These are phyloP conservation scores for Balanococcus diminutus DNA, from an alignment of 2,888 invertebrate species.

Conservation along the genomic window DNA sequence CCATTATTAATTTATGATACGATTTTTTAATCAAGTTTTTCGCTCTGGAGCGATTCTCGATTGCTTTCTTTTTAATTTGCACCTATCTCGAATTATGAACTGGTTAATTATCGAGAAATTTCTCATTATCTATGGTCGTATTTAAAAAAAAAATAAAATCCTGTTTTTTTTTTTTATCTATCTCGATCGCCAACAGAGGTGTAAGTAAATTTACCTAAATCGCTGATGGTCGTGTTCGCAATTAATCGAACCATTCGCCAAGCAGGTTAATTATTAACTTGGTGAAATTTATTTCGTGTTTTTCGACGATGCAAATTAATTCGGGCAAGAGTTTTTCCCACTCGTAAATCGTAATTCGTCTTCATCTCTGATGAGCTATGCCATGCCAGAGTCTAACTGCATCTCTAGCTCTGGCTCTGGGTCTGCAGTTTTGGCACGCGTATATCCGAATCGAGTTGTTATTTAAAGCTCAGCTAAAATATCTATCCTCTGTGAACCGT, in stretches of 20 bases:
- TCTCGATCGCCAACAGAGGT: background rate
- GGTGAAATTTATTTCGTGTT: background rate
- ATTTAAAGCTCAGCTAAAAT: background rate
- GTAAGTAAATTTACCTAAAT: too few relatives aligned
- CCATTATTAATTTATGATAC: background rate
- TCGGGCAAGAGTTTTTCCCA: background rate
- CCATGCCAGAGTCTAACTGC: too few relatives aligned
- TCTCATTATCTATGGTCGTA: background rate
- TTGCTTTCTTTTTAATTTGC: background rate
- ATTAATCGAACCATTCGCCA: background rate
- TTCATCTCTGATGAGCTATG: too few relatives aligned
- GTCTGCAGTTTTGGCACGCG: background rate
- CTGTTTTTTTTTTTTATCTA: background rate
- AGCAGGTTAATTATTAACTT: background rate
- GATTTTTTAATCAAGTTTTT: background rate
- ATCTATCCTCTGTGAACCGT: background rate
- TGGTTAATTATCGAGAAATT: conserved; percentile 7
- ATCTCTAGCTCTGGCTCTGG: too few relatives aligned
- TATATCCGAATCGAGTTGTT: background rate
- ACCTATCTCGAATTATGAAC: background rate
- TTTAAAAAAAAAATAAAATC: background rate
- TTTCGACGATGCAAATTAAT: too few relatives aligned
- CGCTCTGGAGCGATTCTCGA: background rate
- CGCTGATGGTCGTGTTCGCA: background rate
- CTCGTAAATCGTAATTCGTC: too few relatives aligned